Percentiles rank a stretch among this genome's conserved stretches.
Evolutionary conservation across 1,140 invertebrate species (phyloP).

Genomic region (Drosophila lini): DNA sequence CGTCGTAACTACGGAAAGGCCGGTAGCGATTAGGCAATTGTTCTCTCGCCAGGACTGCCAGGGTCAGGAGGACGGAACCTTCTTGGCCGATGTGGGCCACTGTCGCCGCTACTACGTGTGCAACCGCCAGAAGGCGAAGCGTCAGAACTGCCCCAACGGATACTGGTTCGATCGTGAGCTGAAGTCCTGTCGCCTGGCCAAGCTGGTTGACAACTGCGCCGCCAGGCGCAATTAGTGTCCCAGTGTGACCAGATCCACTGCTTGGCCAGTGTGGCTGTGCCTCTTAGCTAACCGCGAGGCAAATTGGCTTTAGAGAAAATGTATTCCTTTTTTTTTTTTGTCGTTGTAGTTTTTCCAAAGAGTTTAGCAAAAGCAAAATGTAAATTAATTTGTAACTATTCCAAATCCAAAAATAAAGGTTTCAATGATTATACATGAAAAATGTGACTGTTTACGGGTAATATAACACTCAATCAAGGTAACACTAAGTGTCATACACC

Average conservation of each 20-base stretch:
- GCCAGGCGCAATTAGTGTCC: conserved; percentile 36
- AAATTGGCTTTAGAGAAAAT: conserved; percentile 17
- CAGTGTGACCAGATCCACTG: neutral
- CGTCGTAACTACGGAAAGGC: neutral
- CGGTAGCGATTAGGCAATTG: neutral
- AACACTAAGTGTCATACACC: too few species aligned
- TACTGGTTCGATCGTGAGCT: conserved; percentile 55
- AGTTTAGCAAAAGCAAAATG: conserved; percentile 8
- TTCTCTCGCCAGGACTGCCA: conserved; percentile 31
- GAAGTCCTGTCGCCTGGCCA: conserved; percentile 33
- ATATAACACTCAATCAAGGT: neutral
- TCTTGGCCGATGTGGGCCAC: conserved; percentile 38
- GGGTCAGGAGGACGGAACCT: conserved; percentile 32
- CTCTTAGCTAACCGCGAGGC: neutral
- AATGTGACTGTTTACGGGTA: neutral
- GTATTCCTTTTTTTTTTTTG: conserved; percentile 13
- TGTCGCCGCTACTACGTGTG: conserved; percentile 59
- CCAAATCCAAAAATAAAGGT: conserved; percentile 30
- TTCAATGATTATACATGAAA: conserved; percentile 30
- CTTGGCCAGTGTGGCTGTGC: neutral
- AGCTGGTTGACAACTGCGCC: conserved; percentile 38
- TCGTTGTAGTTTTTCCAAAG: conserved; percentile 3
- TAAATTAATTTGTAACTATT: conserved; percentile 15
- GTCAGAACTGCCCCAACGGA: conserved; percentile 40
- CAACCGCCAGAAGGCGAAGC: conserved; percentile 27